Evolutionary conservation across 2,797 vertebrate species (phyloP).

Genomic region (Poecilia gillii): DNA sequence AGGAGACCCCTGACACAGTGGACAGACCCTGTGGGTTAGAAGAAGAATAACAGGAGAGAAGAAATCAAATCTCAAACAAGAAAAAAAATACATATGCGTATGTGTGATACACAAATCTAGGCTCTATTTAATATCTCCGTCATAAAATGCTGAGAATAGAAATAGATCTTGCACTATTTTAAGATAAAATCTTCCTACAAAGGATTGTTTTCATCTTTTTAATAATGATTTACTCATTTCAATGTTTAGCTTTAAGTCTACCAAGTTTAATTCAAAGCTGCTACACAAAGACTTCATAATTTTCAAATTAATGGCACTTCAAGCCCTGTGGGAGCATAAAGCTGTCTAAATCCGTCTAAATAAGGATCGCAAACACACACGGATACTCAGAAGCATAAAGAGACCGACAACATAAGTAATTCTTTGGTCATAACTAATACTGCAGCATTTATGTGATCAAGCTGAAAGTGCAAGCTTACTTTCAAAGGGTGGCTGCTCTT

Average conservation of each 20-base stretch:
- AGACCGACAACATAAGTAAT: neutral
- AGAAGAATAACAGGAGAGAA: constrained; percentile 10
- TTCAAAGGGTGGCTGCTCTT: constrained; percentile 60
- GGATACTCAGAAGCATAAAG: neutral
- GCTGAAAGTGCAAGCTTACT: constrained; percentile 42
- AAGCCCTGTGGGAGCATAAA: constrained; percentile 6
- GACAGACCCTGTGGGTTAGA: constrained; percentile 79
- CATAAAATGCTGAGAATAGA: neutral
- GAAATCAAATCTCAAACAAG: neutral
- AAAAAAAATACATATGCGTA: neutral
- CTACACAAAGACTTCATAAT: neutral
- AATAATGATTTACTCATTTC: neutral
- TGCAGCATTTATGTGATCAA: constrained; percentile 33
- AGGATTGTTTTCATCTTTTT: neutral
- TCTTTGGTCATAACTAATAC: constrained; percentile 37
- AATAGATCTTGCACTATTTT: neutral
- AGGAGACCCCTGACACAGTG: constrained; percentile 77
- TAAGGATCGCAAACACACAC: neutral
- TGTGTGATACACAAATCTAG: neutral
- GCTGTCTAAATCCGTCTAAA: neutral
- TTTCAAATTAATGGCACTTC: neutral
- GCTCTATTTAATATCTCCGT: neutral
- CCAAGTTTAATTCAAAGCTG: neutral
- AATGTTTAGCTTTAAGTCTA: neutral
- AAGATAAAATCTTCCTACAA: too few relatives aligned